Evolutionary conservation across 2,888 invertebrate species (phyloP).

Genomic region (Cheilosia variabilis): DNA sequence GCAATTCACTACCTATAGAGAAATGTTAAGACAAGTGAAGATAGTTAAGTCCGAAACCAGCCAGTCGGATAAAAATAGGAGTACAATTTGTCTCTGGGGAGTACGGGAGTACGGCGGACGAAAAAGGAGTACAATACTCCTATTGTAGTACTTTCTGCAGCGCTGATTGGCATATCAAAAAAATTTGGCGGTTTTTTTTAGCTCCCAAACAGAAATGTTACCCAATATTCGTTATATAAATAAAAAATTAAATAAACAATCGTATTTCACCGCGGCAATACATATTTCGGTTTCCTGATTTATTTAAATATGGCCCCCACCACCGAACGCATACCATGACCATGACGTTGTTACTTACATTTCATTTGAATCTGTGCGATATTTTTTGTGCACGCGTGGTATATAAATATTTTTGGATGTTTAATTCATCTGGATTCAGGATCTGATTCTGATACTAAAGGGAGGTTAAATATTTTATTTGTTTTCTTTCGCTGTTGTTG

Average conservation of each 20-base stretch:
- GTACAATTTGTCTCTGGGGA: too few species aligned
- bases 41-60: too few species aligned
- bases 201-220: neutral
- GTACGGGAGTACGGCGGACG: too few species aligned
- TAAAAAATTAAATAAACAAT: conserved; percentile 27
- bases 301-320: conserved; percentile 58
- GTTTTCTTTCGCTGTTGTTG: conserved; percentile 31
- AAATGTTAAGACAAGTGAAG: too few species aligned
- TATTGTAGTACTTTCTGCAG: too few species aligned
- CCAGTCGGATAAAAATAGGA: too few species aligned
- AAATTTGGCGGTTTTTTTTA: neutral
- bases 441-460: conserved; percentile 17
- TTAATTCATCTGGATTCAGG: conserved; percentile 42
- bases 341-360: conserved; percentile 53
- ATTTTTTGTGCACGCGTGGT: too few species aligned
- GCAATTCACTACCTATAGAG: too few species aligned
- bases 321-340: conserved; percentile 41
- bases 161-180: conserved; percentile 49
- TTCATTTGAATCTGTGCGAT: conserved; percentile 21
- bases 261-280: conserved; percentile 32
- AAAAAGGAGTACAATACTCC: too few species aligned
- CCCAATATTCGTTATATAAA: conserved; percentile 20
- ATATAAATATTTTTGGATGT: conserved; percentile 35
- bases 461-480: conserved; percentile 65
- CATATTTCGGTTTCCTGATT: conserved; percentile 45